phyloP scores from a whole-genome alignment of 2,888 invertebrate species.

The Drosophila neonasuta region DNA sequence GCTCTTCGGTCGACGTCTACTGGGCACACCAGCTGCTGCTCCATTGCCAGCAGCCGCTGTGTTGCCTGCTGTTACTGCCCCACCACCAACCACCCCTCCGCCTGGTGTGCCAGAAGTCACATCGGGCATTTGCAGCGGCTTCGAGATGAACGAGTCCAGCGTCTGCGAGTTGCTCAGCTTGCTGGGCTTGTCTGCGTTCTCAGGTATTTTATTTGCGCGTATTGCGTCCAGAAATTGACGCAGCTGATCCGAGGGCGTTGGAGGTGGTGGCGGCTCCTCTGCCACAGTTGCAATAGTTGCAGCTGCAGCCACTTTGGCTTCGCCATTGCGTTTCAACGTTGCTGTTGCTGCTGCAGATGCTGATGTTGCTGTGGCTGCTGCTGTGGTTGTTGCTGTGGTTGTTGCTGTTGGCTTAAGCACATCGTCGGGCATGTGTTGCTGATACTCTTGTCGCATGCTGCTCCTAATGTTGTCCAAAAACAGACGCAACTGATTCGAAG shows the following conservation, averaged over 20 bases:
- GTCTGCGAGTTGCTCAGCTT: conserved; percentile 78
- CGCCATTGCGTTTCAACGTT: conserved; percentile 50
- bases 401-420: conserved; percentile 62
- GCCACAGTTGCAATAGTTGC: background rate
- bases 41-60: background rate
- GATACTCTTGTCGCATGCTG: conserved; percentile 81
- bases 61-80: background rate
- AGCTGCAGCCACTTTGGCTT: conserved; percentile 1
- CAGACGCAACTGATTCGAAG: conserved; percentile 80
- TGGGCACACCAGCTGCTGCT: conserved; percentile 9
- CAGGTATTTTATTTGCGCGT: conserved; percentile 81
- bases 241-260: conserved; percentile 82
- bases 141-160: conserved; percentile 78
- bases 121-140: conserved; percentile 79
- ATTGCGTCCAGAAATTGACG: conserved; percentile 82
- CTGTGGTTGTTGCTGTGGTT: too few relatives aligned
- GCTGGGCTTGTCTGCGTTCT: conserved; percentile 73
- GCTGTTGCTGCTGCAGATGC: conserved; percentile 37
- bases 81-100: background rate
- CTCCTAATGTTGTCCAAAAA: conserved; percentile 82
- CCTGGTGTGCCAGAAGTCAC: conserved; percentile 78
- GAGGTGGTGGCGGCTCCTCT: conserved; percentile 57
- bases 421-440: conserved; percentile 80
- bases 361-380: conserved; percentile 67
- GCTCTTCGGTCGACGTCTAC: conserved; percentile 68